A percentile compares a stretch with the other conserved stretches of the same genome.
Evolutionary conservation across 1,140 invertebrate species (phyloP).

Genomic region (Bombus terrestris): DNA sequence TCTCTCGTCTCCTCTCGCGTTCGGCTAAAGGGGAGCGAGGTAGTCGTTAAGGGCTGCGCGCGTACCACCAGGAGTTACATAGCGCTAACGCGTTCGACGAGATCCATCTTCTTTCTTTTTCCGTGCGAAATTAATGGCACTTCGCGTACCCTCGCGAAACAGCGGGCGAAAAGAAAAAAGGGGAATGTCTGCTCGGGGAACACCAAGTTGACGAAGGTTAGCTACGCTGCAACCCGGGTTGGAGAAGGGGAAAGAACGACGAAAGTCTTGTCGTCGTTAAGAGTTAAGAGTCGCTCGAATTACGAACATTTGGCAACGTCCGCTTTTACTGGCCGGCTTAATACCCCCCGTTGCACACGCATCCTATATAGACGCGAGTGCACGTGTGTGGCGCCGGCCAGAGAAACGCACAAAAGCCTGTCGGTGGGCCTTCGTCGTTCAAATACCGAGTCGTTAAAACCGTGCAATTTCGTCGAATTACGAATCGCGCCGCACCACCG

Average conservation of each 20-base stretch:
- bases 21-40: neutral
- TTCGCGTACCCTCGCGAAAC: neutral
- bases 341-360: slow-evolving; percentile 19
- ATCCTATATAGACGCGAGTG: neutral
- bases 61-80: neutral
- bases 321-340: slow-evolving; percentile 46
- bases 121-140: slow-evolving; percentile 55
- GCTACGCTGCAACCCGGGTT: neutral
- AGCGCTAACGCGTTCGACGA: slow-evolving; percentile 33
- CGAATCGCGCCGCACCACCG: slow-evolving; percentile 42
- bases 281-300: slow-evolving; percentile 63
- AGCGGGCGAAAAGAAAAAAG: neutral
- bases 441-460: slow-evolving; percentile 55
- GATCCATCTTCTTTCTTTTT: slow-evolving; percentile 2
- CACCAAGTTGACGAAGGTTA: slow-evolving; percentile 4
- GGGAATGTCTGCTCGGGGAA: neutral
- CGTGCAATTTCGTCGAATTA: slow-evolving; percentile 66
- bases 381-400: slow-evolving; percentile 1
- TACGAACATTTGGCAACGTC: slow-evolving; percentile 60
- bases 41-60: slow-evolving; percentile 23
- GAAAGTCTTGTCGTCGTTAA: slow-evolving; percentile 61
- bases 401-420: slow-evolving; percentile 24
- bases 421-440: slow-evolving; percentile 23
- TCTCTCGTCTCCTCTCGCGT: slow-evolving; percentile 1
- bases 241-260: neutral